Base-by-base conservation (phyloP, 2,888 invertebrate species). In the Podotricha telesiphe region DNA sequence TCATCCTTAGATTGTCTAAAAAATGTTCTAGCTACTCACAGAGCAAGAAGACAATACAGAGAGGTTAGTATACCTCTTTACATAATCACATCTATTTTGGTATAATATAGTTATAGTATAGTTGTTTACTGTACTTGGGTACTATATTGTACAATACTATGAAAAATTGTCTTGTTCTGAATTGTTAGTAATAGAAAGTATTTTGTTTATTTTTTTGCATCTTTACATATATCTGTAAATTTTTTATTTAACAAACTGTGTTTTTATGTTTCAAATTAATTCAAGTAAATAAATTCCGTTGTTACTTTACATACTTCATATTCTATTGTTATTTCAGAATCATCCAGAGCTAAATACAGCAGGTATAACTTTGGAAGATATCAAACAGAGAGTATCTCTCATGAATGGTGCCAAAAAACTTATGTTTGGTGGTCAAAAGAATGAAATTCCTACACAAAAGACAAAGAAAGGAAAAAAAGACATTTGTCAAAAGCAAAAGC, bases 261-360 rank as follows among this genome's bases (percentile, higher is more conserved):
- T n/a, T n/a, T n/a, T n/a, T n/a, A n/a, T n/a, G n/a, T n/a, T n/a
- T n/a, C n/a, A n/a, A n/a, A n/a, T 28, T 28, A 28, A 6, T 28
- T 4, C 6, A 37, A 37, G 37, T 37, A 4, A 37, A 37, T 8
- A 37, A 37, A 37, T 37, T 37, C 6, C 3, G 37, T 37, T 37
- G 8, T 8, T 8, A 37, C 37, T 28, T 28, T 37, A 37, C 37
- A 4, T 8, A 37, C 8, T 37, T 37, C 10, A 37, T 37, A 8
- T 7, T 34, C 34, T 7, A 2, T 10, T 55, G 11, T 17, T 5
- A 65, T 73, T 73, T 51, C 80, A 96, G 95, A 94, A 94, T 78
- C 95, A 96, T 82, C 95, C 96, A 19, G 97, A 97, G 83, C 91
- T 97, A 64, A 96, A 96, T 78, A 96, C 96, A 15, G 94, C 95